Base-by-base conservation (phyloP, 1,140 invertebrate species). In the Aradophagus sp. region DNA sequence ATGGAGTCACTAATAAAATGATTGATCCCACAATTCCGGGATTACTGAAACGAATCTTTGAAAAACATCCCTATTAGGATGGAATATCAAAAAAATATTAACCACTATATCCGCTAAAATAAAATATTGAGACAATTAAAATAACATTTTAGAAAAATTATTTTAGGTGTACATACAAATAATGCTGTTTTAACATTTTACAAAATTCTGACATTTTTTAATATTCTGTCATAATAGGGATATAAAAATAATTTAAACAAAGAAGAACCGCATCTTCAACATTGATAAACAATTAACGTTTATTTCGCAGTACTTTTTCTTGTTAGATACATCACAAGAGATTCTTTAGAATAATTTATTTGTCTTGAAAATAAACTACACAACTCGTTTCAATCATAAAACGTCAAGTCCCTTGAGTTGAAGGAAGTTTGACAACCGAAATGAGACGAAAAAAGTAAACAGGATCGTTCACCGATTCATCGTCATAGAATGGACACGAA, bases 221-320 rank as follows among this genome's bases (percentile, higher is more conserved):
- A n/a, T n/a, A n/a, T n/a, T n/a, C n/a, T n/a, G n/a, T n/a, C 12
- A 12, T 2, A 32, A 32, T 13, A 32, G 6, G 31, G 2, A 14
- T 2, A 32, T 32, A 32, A 4, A 32, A 10, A 14, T 32, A 13
- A 12, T 2, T 1, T 5, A 32, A 3, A 13, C 11, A 10, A 26
- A 8, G 17, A 41, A n/a, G 14, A 42, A 29, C 26, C n/a, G n/a
- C n/a, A n/a, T 15, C 29, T 42, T 13, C 42, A 74, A 65, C 73
- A 50, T 50, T 19, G 45, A 50, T 50, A 50, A 50, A 50, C 45
- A 36, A 32, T 39, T 39, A 39, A 53, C 48, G 48, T 41, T 53
- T 53, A 53, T 53, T 53, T 35, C 41, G 35, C 35, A 53, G 48
- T 31, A 53, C 20, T 29, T 38, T 29, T n/a, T n/a, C n/a, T n/a